These are phyloP conservation scores for Drosophila ogumai DNA, from an alignment of 1,140 invertebrate genomes.

Conservation along the genomic window DNA sequence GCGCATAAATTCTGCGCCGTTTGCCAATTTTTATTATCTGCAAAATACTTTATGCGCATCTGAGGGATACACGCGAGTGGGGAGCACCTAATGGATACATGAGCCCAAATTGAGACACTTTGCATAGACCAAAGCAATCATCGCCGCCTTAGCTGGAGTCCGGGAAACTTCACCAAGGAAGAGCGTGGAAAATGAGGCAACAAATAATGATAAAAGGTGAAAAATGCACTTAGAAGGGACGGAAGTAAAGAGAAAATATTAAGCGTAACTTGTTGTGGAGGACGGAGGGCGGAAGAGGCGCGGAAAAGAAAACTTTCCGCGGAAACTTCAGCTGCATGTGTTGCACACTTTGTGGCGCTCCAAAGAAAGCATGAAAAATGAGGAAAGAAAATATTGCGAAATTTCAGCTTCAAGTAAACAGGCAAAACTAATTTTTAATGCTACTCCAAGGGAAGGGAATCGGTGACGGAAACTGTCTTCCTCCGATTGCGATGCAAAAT, in stretches of 20 bases:
- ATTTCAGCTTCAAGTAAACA: slow-evolving; percentile 52
- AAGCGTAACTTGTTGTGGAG: slow-evolving; percentile 54
- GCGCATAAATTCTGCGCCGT: slow-evolving; percentile 55
- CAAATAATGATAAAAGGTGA: slow-evolving; percentile 61
- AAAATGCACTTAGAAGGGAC: slow-evolving; percentile 39
- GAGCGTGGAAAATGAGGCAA: slow-evolving; percentile 24
- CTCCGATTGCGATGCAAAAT: slow-evolving; percentile 56
- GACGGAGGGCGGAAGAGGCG: background rate
- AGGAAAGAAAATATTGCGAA: slow-evolving; percentile 33
- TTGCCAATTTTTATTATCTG: slow-evolving; percentile 73
- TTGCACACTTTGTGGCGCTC: slow-evolving; percentile 54
- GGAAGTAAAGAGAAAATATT: slow-evolving; percentile 14
- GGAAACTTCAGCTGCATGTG: slow-evolving; percentile 70
- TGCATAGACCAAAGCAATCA: slow-evolving; percentile 45
- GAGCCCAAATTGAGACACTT: slow-evolving; percentile 60
- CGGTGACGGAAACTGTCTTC: slow-evolving; percentile 1
- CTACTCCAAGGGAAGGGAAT: background rate
- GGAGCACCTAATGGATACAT: slow-evolving; percentile 47
- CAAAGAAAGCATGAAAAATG: slow-evolving; percentile 37
- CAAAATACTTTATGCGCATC: slow-evolving; percentile 62
- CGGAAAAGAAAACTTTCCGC: slow-evolving; percentile 48
- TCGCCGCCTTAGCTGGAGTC: background rate
- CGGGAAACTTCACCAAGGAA: slow-evolving; percentile 4
- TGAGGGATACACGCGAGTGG: slow-evolving; percentile 12
- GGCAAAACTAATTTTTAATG: slow-evolving; percentile 70